Evolutionary conservation across 2,888 invertebrate species (phyloP).

Genomic region (Ormyrus rosae): DNA sequence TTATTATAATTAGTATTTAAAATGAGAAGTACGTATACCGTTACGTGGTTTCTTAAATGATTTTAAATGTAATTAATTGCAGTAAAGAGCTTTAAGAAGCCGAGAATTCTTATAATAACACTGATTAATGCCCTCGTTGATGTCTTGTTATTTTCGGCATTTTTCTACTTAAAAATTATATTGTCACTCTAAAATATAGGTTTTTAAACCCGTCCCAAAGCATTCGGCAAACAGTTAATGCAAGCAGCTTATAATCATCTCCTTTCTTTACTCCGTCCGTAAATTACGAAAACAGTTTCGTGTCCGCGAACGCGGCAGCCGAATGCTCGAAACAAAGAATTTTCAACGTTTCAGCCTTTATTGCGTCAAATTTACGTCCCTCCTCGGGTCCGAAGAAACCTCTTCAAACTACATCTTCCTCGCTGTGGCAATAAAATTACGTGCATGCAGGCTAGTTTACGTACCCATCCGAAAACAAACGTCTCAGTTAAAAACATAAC

Average conservation of each 20-base stretch:
- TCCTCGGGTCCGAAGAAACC: not conserved
- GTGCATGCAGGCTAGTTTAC: not conserved
- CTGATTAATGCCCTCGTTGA: not conserved
- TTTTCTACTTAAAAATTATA: not conserved
- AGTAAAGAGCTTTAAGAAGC: no score
- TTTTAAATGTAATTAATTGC: no score
- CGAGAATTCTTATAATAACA: no score
- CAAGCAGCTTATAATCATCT: not conserved
- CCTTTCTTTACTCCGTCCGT: conserved; percentile 40
- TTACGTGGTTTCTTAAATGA: no score
- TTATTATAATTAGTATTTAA: no score
- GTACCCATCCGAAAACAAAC: not conserved
- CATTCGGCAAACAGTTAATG: conserved; percentile 8
- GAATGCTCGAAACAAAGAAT: conserved; percentile 6
- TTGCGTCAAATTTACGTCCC: conserved; percentile 17
- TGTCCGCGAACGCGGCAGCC: conserved; percentile 5
- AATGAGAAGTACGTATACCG: no score
- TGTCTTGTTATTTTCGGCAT: not conserved
- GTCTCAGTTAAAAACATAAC: conserved; percentile 11
- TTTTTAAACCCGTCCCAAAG: not conserved
- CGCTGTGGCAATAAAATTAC: conserved; percentile 1
- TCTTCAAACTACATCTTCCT: not conserved
- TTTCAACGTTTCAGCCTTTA: not conserved
- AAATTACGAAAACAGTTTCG: conserved; percentile 28
- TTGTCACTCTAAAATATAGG: not conserved